Evolutionary conservation across 2,888 invertebrate species (phyloP), one percentile per base, ranked within the genome.

Genomic region (Lochmaea crataegi): DNA sequence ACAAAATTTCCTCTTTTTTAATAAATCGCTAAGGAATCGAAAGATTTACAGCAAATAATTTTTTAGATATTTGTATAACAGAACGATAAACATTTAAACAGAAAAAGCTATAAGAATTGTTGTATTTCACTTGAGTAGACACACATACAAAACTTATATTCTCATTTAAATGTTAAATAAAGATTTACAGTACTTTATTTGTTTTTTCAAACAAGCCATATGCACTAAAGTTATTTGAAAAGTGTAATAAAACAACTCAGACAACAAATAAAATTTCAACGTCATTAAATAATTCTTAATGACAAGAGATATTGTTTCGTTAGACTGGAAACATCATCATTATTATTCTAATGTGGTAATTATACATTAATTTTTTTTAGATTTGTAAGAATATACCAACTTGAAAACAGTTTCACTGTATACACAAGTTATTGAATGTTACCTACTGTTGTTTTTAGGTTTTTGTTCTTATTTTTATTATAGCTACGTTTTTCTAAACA

Each of bases 281-380:
- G 42, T 14, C 41, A 11, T 16, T 53, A 63, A 64, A 51, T 60
- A 82, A 70, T 84, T 57, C 12, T 57, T 16, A 57, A 11, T 57
- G 56, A 6, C 14, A 48, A 48, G 48, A 48, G n/a, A 38, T 48
- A 6, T n/a, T 14, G 48, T n/a, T n/a, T 48, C 48, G n/a, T n/a
- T 7, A 48, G 6, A 48, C 32, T 48, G 45, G 48, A 6, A n/a
- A 48, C 3, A 4, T 48, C 7, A n/a, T 48, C 7, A n/a, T 5
- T n/a, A 48, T 14, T 7, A 48, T 48, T 38, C 32, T n/a, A 48
- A n/a, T 48, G 14, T 48, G n/a, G n/a, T 48, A n/a, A n/a, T 14
- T 38, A 38, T n/a, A n/a, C 14, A 48, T 48, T n/a, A 48, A n/a
- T 12, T 45, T 10, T 45, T 48, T 48, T 48, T 48, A 38, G 9